Conservation (phyloP, 1,140 invertebrate genomes). For the Ceratina japonica region DNA sequence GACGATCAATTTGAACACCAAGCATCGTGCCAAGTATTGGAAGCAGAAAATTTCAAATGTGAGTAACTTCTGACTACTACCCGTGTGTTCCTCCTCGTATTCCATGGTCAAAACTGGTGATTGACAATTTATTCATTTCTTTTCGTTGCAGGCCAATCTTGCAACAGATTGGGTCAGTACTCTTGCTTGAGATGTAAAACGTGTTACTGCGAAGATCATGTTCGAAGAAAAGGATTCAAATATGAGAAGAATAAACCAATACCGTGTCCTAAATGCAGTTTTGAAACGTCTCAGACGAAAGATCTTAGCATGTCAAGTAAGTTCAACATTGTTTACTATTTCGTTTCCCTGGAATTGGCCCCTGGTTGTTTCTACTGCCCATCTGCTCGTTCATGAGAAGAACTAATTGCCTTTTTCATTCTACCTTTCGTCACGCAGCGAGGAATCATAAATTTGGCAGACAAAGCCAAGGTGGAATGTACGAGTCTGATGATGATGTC, state of each 20-base stretch:
- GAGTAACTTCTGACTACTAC: too few relatives aligned
- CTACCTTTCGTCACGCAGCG: constrained; percentile 77
- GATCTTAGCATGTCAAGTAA: constrained; percentile 97
- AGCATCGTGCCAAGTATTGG: constrained; percentile 96
- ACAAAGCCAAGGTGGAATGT: constrained; percentile 83
- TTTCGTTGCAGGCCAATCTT: constrained; percentile 87
- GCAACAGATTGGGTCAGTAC: constrained; percentile 95
- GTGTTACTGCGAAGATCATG: constrained; percentile 98
- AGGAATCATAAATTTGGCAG: constrained; percentile 91
- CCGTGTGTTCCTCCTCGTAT: too few relatives aligned
- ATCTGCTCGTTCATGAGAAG: too few relatives aligned
- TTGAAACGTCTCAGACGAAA: constrained; percentile 94
- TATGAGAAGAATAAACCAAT: constrained; percentile 93
- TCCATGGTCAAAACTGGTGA: too few relatives aligned
- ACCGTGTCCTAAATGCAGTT: constrained; percentile 97
- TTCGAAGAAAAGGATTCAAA: constrained; percentile 94
- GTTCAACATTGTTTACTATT: constrained; percentile 63
- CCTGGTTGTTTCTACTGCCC: too few relatives aligned
- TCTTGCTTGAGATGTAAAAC: constrained; percentile 97
- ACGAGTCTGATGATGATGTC: constrained; percentile 69
- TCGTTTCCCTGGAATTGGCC: too few relatives aligned
- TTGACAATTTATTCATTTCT: too few relatives aligned
- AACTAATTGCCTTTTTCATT: background rate
- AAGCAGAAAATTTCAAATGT: constrained; percentile 97
- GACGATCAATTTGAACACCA: constrained; percentile 99